phyloP scores from a whole-genome alignment of 1,140 invertebrate genomes.

The Bombyx mandarina region DNA sequence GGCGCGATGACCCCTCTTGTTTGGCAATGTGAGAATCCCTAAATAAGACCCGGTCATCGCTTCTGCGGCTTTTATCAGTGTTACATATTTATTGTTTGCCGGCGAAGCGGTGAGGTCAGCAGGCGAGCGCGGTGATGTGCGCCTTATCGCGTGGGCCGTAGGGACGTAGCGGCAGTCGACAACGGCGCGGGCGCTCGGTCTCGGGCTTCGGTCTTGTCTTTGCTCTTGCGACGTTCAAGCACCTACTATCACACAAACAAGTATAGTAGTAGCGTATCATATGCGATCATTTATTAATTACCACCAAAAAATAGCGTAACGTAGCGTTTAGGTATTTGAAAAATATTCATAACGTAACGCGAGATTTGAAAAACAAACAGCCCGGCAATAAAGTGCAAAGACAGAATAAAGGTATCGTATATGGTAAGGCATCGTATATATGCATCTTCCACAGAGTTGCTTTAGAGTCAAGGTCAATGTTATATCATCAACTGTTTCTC shows the following conservation, averaged over 20 bases:
- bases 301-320: too few relatives aligned
- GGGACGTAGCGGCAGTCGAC: slow-evolving; percentile 33
- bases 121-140: slow-evolving; percentile 49
- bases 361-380: too few relatives aligned
- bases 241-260: slow-evolving; percentile 2
- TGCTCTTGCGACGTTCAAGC: slow-evolving; percentile 60
- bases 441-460: too few relatives aligned
- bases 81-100: slow-evolving; percentile 71
- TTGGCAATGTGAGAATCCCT: slow-evolving; percentile 51
- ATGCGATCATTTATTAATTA: slow-evolving; percentile 3
- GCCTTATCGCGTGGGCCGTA: slow-evolving; percentile 58
- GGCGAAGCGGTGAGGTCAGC: slow-evolving; percentile 60
- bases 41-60: slow-evolving; percentile 62
- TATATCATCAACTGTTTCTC: too few relatives aligned
- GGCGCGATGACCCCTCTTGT: slow-evolving; percentile 40
- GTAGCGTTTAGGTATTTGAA: too few relatives aligned
- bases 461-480: too few relatives aligned
- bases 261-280: slow-evolving; percentile 10
- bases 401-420: too few relatives aligned
- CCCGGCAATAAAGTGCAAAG: too few relatives aligned
- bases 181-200: slow-evolving; percentile 42
- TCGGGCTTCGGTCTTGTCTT: slow-evolving; percentile 57
- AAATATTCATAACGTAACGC: too few relatives aligned
- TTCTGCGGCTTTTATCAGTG: slow-evolving; percentile 65
- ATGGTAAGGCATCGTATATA: too few relatives aligned